Evolutionary conservation across 1,140 invertebrate genomes (phyloP).

Genomic region (Drosophila virilis): DNA sequence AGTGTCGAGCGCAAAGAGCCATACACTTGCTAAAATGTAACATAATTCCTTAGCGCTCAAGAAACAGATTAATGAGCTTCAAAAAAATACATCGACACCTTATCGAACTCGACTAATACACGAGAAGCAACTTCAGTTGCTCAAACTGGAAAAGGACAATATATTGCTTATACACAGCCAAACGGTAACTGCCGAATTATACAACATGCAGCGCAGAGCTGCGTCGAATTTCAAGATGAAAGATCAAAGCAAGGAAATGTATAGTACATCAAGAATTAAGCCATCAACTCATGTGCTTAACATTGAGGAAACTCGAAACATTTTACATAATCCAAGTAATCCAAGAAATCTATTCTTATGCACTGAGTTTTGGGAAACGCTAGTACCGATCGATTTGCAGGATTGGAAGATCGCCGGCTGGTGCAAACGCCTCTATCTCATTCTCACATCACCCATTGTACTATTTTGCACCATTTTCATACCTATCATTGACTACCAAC

Average conservation of each 20-base stretch:
- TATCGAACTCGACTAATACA: not conserved
- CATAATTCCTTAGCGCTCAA: too few species aligned
- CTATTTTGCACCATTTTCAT: conserved; percentile 19
- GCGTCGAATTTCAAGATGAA: too few species aligned
- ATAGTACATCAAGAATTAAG: too few species aligned
- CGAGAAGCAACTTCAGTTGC: not conserved
- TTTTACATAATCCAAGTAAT: conserved; percentile 27
- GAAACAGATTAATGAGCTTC: too few species aligned
- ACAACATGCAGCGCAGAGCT: too few species aligned
- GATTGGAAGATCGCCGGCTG: conserved; percentile 30
- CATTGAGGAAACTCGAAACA: not conserved
- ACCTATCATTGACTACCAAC: conserved; percentile 45
- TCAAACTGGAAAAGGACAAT: not conserved
- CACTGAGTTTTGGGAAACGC: conserved; percentile 20
- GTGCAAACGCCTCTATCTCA: conserved; percentile 13
- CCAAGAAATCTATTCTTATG: conserved; percentile 45
- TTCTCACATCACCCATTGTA: conserved; percentile 31
- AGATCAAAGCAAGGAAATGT: too few species aligned
- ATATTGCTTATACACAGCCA: not conserved
- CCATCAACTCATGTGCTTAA: too few species aligned
- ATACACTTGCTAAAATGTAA: too few species aligned
- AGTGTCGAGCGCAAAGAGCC: conserved; percentile 1
- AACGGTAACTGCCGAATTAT: not conserved
- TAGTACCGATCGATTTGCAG: conserved; percentile 38
- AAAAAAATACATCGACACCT: not conserved